Evolutionary conservation across 1,140 invertebrate species (phyloP), one percentile per base, ranked within the genome.

Genomic region (Drosophila navojoa): DNA sequence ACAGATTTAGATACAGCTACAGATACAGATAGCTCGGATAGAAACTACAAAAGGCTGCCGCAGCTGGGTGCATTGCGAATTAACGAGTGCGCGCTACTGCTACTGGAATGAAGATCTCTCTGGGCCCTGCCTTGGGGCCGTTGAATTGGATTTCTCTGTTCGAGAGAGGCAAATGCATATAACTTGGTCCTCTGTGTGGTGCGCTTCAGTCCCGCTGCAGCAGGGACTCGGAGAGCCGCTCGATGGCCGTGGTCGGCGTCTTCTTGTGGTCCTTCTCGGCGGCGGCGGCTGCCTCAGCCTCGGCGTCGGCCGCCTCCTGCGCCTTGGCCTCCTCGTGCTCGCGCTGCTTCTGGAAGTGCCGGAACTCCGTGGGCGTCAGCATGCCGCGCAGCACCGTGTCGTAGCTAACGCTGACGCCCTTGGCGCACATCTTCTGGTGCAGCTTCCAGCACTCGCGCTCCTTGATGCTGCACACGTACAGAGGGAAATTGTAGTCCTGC

Each of bases 371-470:
- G 5, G 95, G 95, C 15, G 95, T 95, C 45, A 95, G 89, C 94
- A 95, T 95, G 42, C 95, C 95, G 91, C 95, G 93, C 38, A 95
- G 90, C 32, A 96, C 94, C 0, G 95, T 95, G 57, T 96, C 95
- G 64, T 94, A 95, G 4, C 94, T 94, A 4, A 96, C 94, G 42
- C 93, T 94, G n/a, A 96, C 93, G 1, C 95, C 95, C 89, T 95
- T 95, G 69, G 94, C 94, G n/a, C 93, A 94, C 95, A 96, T 95
- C 92, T 94, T 94, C 60, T 93, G 93, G 68, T 94, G 95, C 52
- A 95, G 91, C 57, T 94, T 93, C 95, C 95, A 96, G 78, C 95
- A 96, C 87, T 95, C 94, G 76, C 94, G 93, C 73, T 94, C 94
- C 80, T 94, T 95, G 0, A 92, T 89, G 4, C 93, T 93, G 68